Base-by-base conservation (phyloP, 2,888 invertebrate species). In the Aphidius colemani region DNA sequence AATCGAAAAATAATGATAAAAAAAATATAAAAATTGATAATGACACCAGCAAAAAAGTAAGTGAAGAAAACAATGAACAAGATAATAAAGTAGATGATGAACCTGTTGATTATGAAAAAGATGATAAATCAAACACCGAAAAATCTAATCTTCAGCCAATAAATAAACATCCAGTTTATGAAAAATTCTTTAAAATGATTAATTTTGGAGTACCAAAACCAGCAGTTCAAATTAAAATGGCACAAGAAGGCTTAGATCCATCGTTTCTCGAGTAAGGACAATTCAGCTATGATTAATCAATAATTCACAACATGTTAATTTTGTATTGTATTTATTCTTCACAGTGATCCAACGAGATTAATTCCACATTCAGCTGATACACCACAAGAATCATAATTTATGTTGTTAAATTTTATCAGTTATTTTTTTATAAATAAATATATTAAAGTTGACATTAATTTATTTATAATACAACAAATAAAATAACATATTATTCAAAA, bases 161-260 rank as follows among this genome's bases (percentile, higher is more conserved):
- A 44, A 82, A 81, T 66, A 85, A 87, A 59, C 90, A 91, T 80
- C 87, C 88, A 6, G 86, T 88, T 70, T 95, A 90, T 82, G 85
- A 87, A 39, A 90, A 88, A 81, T 96, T 90, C 84, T 90, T 95
- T 65, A 95, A 94, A 85, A 95, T 96, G 95, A 77, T 95, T 1
- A 91, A 92, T 73, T 87, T 96, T 74, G 96, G 96, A 48, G 95
- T 95, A 1, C 94, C 93, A n/a, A 80, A 88, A 58, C 86, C 85
- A 69, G 96, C 93, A 48, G 90, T 96, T 0, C 93, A 91, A 79
- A 80, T 90, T 71, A 95, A 95, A 86, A 91, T 95, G 88, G 80
- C 86, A 57, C 82, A 87, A 7, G 95, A 96, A 83, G 96, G 95
- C n/a, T 77, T 93, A 40, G 90, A 95, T 81, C 88, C 93, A 40